A percentile compares a stretch with the other conserved stretches of the same genome.
Evolutionary conservation across 2,113 vertebrate genomes (phyloP).

Genomic region (Halichoeres trimaculatus): DNA sequence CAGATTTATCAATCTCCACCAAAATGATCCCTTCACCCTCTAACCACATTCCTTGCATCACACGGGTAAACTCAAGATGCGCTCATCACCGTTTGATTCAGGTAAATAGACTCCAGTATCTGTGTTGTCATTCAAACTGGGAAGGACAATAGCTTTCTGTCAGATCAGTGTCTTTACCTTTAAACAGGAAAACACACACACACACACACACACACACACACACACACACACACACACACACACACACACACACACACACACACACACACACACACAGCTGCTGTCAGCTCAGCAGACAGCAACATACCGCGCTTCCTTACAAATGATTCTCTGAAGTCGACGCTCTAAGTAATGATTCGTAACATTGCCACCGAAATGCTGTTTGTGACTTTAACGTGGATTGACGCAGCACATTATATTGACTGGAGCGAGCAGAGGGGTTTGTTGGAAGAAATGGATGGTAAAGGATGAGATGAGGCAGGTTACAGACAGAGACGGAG

Average conservation of each 20-base stretch:
- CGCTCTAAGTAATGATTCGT: slow-evolving; percentile 8
- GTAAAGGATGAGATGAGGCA: neutral
- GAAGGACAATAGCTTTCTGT: slow-evolving; percentile 34
- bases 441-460: slow-evolving; percentile 10
- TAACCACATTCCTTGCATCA: neutral
- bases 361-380: slow-evolving; percentile 6
- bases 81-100: slow-evolving; percentile 5
- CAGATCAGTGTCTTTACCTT: neutral
- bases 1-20: slow-evolving; percentile 17
- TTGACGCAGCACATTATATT: slow-evolving; percentile 11
- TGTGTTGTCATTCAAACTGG: slow-evolving; percentile 11
- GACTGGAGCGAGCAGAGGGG: neutral
- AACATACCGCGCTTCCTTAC: slow-evolving; percentile 7
- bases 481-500: neutral
- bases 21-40: slow-evolving; percentile 4
- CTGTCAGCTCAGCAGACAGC: slow-evolving; percentile 15
- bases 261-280: neutral
- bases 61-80: slow-evolving; percentile 11
- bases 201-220: neutral
- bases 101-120: slow-evolving; percentile 14
- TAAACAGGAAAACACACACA: neutral
- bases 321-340: neutral
- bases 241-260: neutral
- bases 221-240: neutral
- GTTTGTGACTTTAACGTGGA: slow-evolving; percentile 11